Percentiles rank a stretch among this genome's conserved stretches.
phyloP scores from a whole-genome alignment of 2,888 invertebrate species.

The Andrena bicolor region DNA sequence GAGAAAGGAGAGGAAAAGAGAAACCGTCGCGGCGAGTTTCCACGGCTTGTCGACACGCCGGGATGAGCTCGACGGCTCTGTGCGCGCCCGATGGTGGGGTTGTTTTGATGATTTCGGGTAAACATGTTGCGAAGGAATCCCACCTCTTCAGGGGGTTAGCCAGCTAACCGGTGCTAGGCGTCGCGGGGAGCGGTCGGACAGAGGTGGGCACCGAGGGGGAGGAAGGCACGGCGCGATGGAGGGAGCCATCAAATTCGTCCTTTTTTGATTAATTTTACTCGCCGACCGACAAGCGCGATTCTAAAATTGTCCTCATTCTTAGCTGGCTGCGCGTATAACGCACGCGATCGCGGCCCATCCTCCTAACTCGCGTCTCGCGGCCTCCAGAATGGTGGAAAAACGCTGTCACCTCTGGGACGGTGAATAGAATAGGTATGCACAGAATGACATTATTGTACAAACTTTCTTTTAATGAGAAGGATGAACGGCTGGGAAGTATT shows the following conservation, averaged over 20 bases:
- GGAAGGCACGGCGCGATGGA: constrained; percentile 49
- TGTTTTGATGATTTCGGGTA: constrained; percentile 73
- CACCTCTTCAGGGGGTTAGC: constrained; percentile 43
- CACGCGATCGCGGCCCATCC: constrained; percentile 27
- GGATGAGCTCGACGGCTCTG: constrained; percentile 6
- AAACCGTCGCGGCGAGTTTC: constrained; percentile 43
- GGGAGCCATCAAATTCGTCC: constrained; percentile 59
- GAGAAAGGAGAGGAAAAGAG: constrained; percentile 38
- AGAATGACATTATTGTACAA: background rate
- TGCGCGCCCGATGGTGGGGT: constrained; percentile 46
- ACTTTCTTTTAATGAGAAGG: background rate
- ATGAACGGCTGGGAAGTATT: too few relatives aligned
- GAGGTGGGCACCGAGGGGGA: constrained; percentile 1
- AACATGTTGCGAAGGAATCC: constrained; percentile 71
- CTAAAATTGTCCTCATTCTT: constrained; percentile 74
- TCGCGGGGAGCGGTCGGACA: constrained; percentile 37
- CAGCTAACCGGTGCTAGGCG: constrained; percentile 51
- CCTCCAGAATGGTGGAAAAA: constrained; percentile 37
- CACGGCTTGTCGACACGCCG: constrained; percentile 25
- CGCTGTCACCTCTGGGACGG: background rate
- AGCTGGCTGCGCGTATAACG: constrained; percentile 65
- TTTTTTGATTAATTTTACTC: constrained; percentile 76
- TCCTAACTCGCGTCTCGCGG: constrained; percentile 23
- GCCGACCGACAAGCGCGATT: constrained; percentile 70
- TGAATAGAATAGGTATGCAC: background rate